Conservation (phyloP, 2,888 invertebrate species). For the Rhagonycha fulva region DNA sequence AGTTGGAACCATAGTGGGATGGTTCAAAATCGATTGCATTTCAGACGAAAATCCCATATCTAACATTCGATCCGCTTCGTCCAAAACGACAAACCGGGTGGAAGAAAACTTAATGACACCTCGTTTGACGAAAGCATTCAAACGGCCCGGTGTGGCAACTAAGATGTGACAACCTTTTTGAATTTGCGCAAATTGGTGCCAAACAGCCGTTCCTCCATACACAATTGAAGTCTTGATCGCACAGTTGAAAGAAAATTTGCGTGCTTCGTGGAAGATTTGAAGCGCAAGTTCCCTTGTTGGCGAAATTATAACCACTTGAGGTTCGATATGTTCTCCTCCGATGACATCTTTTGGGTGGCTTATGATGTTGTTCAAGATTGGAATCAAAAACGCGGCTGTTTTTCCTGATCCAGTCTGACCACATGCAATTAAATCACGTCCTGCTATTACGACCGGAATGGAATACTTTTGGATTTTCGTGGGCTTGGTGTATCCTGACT, state of each 20-base stretch:
- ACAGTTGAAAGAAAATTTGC: conserved; percentile 79
- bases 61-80: conserved; percentile 82
- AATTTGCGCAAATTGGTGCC: conserved; percentile 65
- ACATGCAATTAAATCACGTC: conserved; percentile 94
- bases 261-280: conserved; percentile 85
- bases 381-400: conserved; percentile 92
- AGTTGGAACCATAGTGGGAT: conserved; percentile 62
- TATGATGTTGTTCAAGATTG: conserved; percentile 78
- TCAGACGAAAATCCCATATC: conserved; percentile 71
- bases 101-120: conserved; percentile 61
- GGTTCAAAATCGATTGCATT: conserved; percentile 65
- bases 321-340: conserved; percentile 64
- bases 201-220: conserved; percentile 85
- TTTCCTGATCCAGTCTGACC: conserved; percentile 99
- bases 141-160: conserved; percentile 74
- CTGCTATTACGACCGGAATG: conserved; percentile 78
- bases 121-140: conserved; percentile 67
- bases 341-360: conserved; percentile 60
- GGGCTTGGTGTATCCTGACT: conserved; percentile 80
- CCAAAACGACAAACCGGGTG: conserved; percentile 70
- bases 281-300: conserved; percentile 91
- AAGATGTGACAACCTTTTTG: conserved; percentile 70
- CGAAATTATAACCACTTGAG: conserved; percentile 83
- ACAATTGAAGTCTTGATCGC: conserved; percentile 74
- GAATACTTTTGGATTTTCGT: conserved; percentile 95